Conservation (phyloP, 1,140 invertebrate genomes). For the Zaprionus camerounensis region DNA sequence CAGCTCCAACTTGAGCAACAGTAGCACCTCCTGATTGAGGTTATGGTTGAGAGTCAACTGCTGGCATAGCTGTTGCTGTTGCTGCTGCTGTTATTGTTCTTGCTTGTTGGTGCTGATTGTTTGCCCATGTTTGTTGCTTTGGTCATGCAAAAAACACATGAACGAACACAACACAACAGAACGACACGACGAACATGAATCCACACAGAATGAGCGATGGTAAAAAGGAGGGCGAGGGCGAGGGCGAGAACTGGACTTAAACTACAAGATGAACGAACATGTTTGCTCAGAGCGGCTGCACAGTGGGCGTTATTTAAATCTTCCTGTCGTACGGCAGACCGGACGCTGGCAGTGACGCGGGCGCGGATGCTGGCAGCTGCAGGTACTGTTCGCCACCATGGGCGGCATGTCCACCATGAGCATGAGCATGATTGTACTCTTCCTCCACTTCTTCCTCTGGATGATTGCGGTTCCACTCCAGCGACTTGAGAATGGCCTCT, state of each 20-base stretch:
- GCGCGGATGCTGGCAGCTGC: constrained; percentile 46
- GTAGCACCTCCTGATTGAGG: constrained; percentile 5
- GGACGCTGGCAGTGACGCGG: constrained; percentile 20
- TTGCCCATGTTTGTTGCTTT: constrained; percentile 42
- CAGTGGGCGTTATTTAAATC: constrained; percentile 47
- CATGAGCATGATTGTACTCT: constrained; percentile 39
- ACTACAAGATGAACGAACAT: constrained; percentile 55
- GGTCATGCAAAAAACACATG: constrained; percentile 31
- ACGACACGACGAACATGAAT: constrained; percentile 25
- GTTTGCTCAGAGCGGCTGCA: constrained; percentile 20
- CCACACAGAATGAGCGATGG: constrained; percentile 18
- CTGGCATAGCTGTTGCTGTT: constrained; percentile 26
- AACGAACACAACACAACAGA: constrained; percentile 29
- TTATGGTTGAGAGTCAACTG: constrained; percentile 11
- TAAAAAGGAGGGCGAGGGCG: not conserved
- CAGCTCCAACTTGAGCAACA: constrained; percentile 7
- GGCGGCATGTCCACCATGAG: constrained; percentile 22
- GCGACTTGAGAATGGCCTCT: constrained; percentile 73
- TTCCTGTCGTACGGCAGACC: constrained; percentile 70
- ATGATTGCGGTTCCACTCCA: constrained; percentile 85
- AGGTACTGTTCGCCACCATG: constrained; percentile 55
- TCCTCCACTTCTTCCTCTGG: constrained; percentile 69
- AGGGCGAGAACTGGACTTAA: constrained; percentile 33
- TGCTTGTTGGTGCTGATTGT: constrained; percentile 36
- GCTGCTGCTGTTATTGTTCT: constrained; percentile 20